Percentiles rank a stretch among this genome's conserved stretches.
Evolutionary conservation across 2,888 invertebrate species (phyloP).

Genomic region (Coecobrya sp.): DNA sequence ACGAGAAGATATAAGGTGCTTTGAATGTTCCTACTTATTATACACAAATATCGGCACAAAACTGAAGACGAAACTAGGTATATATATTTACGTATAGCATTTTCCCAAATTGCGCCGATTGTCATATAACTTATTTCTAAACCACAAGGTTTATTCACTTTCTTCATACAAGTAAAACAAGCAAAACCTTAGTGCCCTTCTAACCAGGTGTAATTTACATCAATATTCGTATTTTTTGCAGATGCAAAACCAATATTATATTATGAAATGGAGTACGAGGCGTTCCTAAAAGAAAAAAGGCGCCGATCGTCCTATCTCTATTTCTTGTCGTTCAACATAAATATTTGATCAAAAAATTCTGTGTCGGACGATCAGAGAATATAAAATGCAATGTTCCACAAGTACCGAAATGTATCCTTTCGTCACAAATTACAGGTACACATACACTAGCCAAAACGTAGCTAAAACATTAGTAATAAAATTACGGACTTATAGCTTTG

Average conservation of each 20-base stretch:
- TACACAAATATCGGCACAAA: neutral
- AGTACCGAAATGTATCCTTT: neutral
- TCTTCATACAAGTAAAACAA: neutral
- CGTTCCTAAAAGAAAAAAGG: neutral
- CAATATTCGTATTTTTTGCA: neutral
- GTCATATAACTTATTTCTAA: too few relatives aligned
- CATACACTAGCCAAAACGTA: neutral
- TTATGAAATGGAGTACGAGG: too few relatives aligned
- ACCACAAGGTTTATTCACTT: too few relatives aligned
- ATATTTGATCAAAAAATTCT: slow-evolving; percentile 55
- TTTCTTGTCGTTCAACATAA: slow-evolving; percentile 42
- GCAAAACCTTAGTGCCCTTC: neutral
- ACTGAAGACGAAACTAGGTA: neutral
- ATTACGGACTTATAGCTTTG: neutral
- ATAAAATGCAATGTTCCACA: neutral
- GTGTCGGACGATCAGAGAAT: slow-evolving; percentile 42
- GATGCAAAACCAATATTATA: too few relatives aligned
- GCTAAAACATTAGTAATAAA: too few relatives aligned
- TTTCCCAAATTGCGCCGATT: neutral
- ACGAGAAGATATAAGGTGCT: neutral
- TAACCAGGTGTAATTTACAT: too few relatives aligned
- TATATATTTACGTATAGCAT: neutral
- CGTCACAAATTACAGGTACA: neutral
- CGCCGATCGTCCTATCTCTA: neutral
- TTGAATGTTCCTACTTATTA: neutral